phyloP scores from a whole-genome alignment of 2,888 invertebrate species.

The Aporophyla lueneburgensis region DNA sequence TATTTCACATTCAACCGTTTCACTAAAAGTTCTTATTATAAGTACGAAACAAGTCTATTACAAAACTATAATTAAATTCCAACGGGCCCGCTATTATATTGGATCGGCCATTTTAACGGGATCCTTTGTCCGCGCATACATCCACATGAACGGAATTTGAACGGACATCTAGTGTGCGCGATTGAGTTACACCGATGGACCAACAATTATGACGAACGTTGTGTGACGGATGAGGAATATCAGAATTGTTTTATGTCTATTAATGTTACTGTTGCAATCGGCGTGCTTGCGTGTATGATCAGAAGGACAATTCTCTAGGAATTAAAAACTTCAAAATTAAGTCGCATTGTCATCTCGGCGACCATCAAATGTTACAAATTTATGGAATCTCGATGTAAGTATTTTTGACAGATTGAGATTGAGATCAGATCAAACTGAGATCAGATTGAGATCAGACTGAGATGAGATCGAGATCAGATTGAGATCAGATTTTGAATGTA shows the following conservation, averaged over 20 bases:
- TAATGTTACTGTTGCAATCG: neutral
- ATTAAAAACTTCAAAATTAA: too few relatives aligned
- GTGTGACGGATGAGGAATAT: neutral
- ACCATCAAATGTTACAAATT: too few relatives aligned
- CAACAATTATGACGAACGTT: constrained; percentile 27
- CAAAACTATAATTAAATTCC: constrained; percentile 57
- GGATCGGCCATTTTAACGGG: constrained; percentile 40
- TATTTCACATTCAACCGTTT: constrained; percentile 37
- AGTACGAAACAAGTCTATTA: constrained; percentile 36
- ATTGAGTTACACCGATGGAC: constrained; percentile 12
- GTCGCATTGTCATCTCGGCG: too few relatives aligned
- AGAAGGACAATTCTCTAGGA: too few relatives aligned
- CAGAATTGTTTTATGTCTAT: constrained; percentile 8
- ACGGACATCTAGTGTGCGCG: constrained; percentile 33
- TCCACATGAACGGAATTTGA: constrained; percentile 32
- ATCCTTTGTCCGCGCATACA: constrained; percentile 40
- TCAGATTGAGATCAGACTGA: too few relatives aligned
- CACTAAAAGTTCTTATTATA: constrained; percentile 13
- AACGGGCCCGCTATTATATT: constrained; percentile 40
- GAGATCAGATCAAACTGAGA: too few relatives aligned
- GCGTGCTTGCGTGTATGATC: neutral
- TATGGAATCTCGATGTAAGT: too few relatives aligned
- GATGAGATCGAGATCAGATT: too few relatives aligned
- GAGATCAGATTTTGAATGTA: too few relatives aligned
- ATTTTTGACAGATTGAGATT: too few relatives aligned